Evolutionary conservation across 2,888 invertebrate species (phyloP).

Genomic region (Azorinus chamasolen): DNA sequence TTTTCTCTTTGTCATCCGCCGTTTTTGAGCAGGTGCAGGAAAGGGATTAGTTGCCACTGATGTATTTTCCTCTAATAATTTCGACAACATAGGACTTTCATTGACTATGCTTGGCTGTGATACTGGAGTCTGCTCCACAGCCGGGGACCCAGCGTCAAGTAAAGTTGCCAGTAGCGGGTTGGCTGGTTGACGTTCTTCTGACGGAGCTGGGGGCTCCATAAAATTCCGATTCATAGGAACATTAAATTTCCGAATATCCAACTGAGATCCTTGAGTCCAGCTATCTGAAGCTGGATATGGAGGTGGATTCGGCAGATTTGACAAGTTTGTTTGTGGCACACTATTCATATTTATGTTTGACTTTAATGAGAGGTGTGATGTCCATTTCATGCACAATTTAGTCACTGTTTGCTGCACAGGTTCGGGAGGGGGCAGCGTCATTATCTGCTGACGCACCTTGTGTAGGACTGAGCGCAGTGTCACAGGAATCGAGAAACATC

Average conservation of each 20-base stretch:
- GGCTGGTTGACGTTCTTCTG: conserved; percentile 58
- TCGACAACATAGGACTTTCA: conserved; percentile 82
- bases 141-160: conserved; percentile 79
- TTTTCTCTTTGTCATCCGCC: conserved; percentile 77
- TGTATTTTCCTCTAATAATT: conserved; percentile 79
- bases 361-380: conserved; percentile 7
- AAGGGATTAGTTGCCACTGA: conserved; percentile 67
- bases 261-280: conserved; percentile 40
- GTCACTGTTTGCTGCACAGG: conserved; percentile 39
- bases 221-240: conserved; percentile 34
- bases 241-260: conserved; percentile 49
- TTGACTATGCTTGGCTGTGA: conserved; percentile 39
- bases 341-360: conserved; percentile 12
- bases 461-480: conserved; percentile 95
- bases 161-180: conserved; percentile 84
- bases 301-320: conserved; percentile 40
- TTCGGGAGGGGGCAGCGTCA: conserved; percentile 68
- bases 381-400: conserved; percentile 47
- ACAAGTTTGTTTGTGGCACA: conserved; percentile 21
- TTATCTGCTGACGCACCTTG: conserved; percentile 80
- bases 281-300: conserved; percentile 30
- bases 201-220: conserved; percentile 43
- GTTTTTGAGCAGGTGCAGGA: conserved; percentile 61
- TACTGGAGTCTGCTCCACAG: conserved; percentile 25
- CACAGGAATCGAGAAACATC: conserved; percentile 96